Evolutionary conservation across 2,888 invertebrate species (phyloP), one percentile per base, ranked within the genome.

Genomic region (Hetaerina titia): DNA sequence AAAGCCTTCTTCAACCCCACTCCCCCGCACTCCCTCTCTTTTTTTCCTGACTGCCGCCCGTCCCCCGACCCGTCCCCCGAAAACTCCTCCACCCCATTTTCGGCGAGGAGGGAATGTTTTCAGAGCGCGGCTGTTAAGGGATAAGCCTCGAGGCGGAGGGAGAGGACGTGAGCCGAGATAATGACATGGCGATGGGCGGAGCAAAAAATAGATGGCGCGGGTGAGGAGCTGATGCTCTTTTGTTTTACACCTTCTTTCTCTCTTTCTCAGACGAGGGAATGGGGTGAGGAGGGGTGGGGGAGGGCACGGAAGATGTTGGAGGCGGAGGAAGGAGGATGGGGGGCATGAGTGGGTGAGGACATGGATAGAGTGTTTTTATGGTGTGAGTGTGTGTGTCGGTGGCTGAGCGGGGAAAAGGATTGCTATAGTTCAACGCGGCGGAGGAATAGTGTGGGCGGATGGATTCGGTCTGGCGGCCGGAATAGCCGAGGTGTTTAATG

Each of bases 131-230:
- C 58, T 57, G 64, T 56, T 64, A 92, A 92, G 69, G 92, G 64
- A 92, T 69, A 69, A 92, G 69, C 64, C 92, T 22, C 31, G 45
- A 57, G 88, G 88, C 45, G 19, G 56, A 45, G 64, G 13, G 69
- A 56, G 17, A n/a, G 90, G 90, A 90, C 60, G 58, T 60, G 90
- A 90, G 90, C 90, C 90, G 92, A 64, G 92, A 92, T 92, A 92
- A 92, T 92, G 92, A 92, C 92, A 64, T 56, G 64, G 64, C 63
- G 69, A 92, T 92, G 92, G 92, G 25, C 25, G 81, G 81, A 15
- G 81, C 81, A 81, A 81, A 81, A 81, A 81, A 81, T 81, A 81
- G 81, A 81, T 81, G 31, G 81, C 81, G 11, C 81, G 81, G 31
- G 25, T 81, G 81, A 2, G 81, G 81, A 81, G 81, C 25, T 11